Percentiles rank a stretch among this genome's conserved stretches.
phyloP scores from a whole-genome alignment of 35 echinoderm and acorn worm genomes.

The Holothuria glaberrima region DNA sequence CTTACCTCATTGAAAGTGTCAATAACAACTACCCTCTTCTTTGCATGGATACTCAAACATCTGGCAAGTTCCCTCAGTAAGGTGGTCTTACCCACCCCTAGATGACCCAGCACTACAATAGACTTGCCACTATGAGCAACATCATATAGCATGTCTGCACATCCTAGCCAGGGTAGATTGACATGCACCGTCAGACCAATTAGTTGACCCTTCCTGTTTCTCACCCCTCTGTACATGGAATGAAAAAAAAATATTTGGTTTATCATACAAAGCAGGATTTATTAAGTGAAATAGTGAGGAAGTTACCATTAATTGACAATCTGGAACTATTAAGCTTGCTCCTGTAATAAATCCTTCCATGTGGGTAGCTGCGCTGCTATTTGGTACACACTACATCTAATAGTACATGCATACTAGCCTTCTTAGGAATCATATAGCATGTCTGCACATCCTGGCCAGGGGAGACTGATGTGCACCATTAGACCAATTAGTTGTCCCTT shows the following conservation, averaged over 20 bases:
- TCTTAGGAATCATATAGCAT: constrained; percentile 82
- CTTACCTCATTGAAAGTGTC: constrained; percentile 81
- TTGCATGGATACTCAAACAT: constrained; percentile 57
- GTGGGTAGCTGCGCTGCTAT: no score
- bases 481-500: constrained; percentile 45
- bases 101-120: constrained; percentile 55
- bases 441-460: constrained; percentile 61
- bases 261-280: no score
- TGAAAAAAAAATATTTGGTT: no score
- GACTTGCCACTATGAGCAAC: constrained; percentile 61
- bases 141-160: constrained; percentile 73
- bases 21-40: constrained; percentile 68
- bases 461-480: constrained; percentile 33
- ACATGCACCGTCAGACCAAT: constrained; percentile 61
- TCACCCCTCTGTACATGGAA: constrained; percentile 11
- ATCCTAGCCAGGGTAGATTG: constrained; percentile 50
- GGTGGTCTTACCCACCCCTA: constrained; percentile 80
- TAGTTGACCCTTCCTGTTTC: constrained; percentile 23
- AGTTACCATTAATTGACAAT: no score
- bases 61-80: constrained; percentile 72
- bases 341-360: no score
- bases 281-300: no score
- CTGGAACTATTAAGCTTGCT: no score
- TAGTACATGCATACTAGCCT: no score
- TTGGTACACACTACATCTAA: no score